Evolutionary conservation across 2,797 vertebrate species (phyloP).

Genomic region (Spinibarbus caldwelli): DNA sequence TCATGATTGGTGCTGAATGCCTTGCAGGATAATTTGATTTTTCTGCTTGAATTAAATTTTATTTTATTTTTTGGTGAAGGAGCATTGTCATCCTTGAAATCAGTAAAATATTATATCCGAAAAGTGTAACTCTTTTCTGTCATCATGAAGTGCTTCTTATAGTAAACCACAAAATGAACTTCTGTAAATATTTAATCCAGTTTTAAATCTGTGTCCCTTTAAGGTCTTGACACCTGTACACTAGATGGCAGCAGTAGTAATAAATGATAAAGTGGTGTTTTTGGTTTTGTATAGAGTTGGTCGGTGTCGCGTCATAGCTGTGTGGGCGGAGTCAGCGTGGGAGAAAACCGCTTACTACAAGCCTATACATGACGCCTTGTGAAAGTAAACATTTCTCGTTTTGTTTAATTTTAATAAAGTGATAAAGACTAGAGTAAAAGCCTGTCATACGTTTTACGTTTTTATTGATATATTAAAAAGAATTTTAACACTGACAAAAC

Average conservation of each 20-base stretch:
- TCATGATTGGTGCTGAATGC: neutral
- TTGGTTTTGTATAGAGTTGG: neutral
- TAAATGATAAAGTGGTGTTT: neutral
- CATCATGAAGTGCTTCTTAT: neutral
- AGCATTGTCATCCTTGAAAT: no score
- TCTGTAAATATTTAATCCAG: neutral
- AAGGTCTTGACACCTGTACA: neutral
- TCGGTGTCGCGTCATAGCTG: no score
- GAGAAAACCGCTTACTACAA: no score
- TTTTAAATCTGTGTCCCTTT: neutral
- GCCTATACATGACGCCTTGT: no score
- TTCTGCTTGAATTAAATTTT: neutral
- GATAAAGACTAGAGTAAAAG: no score
- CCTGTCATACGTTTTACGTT: no score
- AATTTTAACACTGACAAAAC: no score
- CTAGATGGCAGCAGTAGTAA: neutral
- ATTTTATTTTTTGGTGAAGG: neutral
- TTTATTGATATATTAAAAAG: no score
- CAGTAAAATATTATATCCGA: neutral
- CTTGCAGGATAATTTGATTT: neutral
- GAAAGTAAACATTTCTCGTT: no score
- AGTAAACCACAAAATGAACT: neutral
- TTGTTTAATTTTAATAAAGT: no score
- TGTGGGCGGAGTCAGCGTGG: no score
- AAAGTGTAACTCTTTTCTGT: no score